Base-by-base conservation (phyloP, 2,797 vertebrate genomes). In the Centropyge bicolor region DNA sequence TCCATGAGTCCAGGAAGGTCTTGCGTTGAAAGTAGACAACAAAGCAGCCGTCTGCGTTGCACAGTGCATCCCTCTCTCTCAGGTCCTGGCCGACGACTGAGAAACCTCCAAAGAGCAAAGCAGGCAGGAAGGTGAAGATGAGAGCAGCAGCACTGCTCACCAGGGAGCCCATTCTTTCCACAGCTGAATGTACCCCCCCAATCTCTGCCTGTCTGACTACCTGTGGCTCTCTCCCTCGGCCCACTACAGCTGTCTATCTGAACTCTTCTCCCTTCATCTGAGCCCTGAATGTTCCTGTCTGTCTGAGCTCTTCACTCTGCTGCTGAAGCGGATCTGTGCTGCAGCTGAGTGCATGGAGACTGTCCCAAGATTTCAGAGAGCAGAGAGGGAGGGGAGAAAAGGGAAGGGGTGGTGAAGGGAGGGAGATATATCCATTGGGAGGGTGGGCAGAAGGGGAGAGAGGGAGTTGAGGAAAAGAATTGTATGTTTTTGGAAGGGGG, bases 1-100 rank as follows among this genome's bases (percentile, higher is more conserved):
- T 88, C 96, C 97, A 98, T 8, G 97, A 95, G 0, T 97, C 95
- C 78, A 97, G 78, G 70, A 98, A 98, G 70, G 91, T 95, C 83
- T 95, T 96, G 54, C 91, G 92, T 51, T 94, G 92, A 36, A 95
- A 95, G 88, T 96, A 96, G 31, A 96, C 90, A 3, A 94, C 95
- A 38, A 96, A 96, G 90, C 97, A 98, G 74, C 96, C 94, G 0
- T 95, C 87, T 0, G 88, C 86, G 0, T 91, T 91, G 70, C 97
- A 98, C 2, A 96, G 59, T 0, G 94, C 96, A 38, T 96, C 95
- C 12, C 85, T 90, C 60, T 96, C 94, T 57, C 65, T 89, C 76
- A 89, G 83, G 57, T 94, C 93, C 89, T 96, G 95, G 78, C 91
- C 87, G 69, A 81, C 65, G 62, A 89, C 79, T 1, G 66, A 59